Base-by-base conservation (phyloP, 2,888 invertebrate species). In the Cataglyphis cursor region DNA sequence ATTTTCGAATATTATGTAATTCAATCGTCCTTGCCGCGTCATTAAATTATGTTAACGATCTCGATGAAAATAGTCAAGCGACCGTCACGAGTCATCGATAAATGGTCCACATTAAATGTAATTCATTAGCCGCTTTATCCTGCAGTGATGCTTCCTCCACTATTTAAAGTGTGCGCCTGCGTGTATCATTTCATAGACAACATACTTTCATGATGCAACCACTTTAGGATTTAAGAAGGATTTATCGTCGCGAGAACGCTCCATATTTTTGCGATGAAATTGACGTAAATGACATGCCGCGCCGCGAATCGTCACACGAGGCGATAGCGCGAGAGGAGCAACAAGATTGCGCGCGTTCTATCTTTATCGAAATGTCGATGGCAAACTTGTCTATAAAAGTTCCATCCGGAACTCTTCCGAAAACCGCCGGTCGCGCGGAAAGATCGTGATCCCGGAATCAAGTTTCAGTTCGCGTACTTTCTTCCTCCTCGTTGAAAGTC, bases 391-490 rank as follows among this genome's bases (percentile, higher is more conserved):
- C 41, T 31, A 18, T 31, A 74, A 80, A 51, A 80, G 59, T 59
- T 21, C 9, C 31, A 44, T 48, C n/a, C 10, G 18, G n/a, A 12
- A 12, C 12, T 64, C 10, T 31, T 0, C 44, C 24, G 75, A 80
- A 80, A 80, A 80, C 44, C 21, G 21, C 38, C n/a, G 44, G 38
- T 1, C 66, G 41, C 41, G 41, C 44, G 44, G 18, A 18, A 59
- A 78, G 78, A 74, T 80, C 78, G 78, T 59, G 74, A 80, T 80
- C 74, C 59, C 21, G 38, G 66, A 73, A 59, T 74, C 75, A 59
- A 80, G 78, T 80, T 80, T 80, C 74, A 44, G 59, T 44, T 21
- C 57, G 15, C 38, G n/a, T 24, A 38, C 57, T 48, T 48, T 64
- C 8, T 48, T 64, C 4, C 35, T 31, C n/a, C 66, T 48, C 68